Evolutionary conservation across 2,888 invertebrate genomes (phyloP).

Genomic region (Nemoura dubitans): DNA sequence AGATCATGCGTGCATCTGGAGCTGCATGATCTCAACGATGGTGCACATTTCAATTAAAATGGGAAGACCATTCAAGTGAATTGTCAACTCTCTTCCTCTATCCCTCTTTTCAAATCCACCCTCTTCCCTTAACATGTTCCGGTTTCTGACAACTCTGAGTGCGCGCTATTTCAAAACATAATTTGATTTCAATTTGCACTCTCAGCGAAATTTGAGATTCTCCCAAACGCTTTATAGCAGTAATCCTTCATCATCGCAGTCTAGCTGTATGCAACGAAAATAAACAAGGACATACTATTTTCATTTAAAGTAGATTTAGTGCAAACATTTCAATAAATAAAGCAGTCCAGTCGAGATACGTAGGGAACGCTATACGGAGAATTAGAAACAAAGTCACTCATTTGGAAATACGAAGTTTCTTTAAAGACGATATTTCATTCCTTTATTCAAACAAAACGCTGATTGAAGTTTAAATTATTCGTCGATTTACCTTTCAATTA

Average conservation of each 20-base stretch:
- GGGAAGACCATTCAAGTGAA: not conserved
- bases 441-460: constrained; percentile 31
- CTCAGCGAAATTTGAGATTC: not conserved
- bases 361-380: not conserved
- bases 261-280: not conserved
- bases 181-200: constrained; percentile 28
- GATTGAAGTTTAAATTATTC: constrained; percentile 34
- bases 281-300: not conserved
- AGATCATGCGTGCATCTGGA: not conserved
- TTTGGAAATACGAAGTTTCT: constrained; percentile 14
- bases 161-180: constrained; percentile 22
- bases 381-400: constrained; percentile 16
- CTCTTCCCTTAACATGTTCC: not conserved
- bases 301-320: constrained; percentile 8
- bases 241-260: not conserved
- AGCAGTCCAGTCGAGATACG: not conserved
- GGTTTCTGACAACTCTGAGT: not conserved
- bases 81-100: not conserved
- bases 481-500: constrained; percentile 29
- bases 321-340: constrained; percentile 12
- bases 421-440: constrained; percentile 14
- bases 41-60: not conserved
- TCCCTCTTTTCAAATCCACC: not conserved
- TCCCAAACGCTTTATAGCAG: not conserved
- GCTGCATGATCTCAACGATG: not conserved